Conservation (phyloP, 2,797 vertebrate species). For the Kryptopterus vitreolus region DNA sequence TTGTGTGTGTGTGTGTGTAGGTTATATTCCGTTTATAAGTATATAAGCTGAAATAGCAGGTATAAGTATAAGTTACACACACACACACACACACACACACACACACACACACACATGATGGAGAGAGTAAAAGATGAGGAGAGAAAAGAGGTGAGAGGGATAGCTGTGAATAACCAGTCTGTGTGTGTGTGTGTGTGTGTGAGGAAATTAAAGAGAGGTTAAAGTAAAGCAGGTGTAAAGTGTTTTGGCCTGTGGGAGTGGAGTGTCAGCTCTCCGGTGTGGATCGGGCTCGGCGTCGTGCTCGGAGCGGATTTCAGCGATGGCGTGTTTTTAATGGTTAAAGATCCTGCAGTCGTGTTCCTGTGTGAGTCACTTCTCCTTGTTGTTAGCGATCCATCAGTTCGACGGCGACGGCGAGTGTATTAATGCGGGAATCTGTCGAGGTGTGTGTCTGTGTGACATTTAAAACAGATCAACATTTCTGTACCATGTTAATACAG, state of each 20-base stretch:
- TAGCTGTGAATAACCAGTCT: not conserved
- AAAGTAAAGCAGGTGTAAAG: not conserved
- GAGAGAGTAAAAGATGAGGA: too few relatives aligned
- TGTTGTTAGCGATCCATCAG: slow-evolving; percentile 28
- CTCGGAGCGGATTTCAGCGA: slow-evolving; percentile 25
- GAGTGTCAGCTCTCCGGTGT: not conserved
- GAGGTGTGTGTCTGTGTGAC: not conserved
- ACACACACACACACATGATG: too few relatives aligned
- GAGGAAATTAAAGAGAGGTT: too few relatives aligned
- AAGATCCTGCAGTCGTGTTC: slow-evolving; percentile 2
- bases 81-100: too few relatives aligned
- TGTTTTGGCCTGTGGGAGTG: slow-evolving; percentile 8
- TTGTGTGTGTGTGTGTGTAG: not conserved
- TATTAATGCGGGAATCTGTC: slow-evolving; percentile 25
- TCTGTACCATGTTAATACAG: not conserved
- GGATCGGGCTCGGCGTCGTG: slow-evolving; percentile 14
- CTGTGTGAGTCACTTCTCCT: slow-evolving; percentile 8
- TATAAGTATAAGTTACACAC: too few relatives aligned
- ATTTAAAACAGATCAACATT: not conserved
- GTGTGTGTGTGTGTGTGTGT: too few relatives aligned
- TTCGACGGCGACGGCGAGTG: slow-evolving; percentile 12
- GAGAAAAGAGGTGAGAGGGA: not conserved
- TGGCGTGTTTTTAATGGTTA: slow-evolving; percentile 27
- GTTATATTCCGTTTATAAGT: not conserved
- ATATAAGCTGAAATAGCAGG: not conserved